phyloP scores from a whole-genome alignment of 2,113 vertebrate species.

The Campylomormyrus tamandua region DNA sequence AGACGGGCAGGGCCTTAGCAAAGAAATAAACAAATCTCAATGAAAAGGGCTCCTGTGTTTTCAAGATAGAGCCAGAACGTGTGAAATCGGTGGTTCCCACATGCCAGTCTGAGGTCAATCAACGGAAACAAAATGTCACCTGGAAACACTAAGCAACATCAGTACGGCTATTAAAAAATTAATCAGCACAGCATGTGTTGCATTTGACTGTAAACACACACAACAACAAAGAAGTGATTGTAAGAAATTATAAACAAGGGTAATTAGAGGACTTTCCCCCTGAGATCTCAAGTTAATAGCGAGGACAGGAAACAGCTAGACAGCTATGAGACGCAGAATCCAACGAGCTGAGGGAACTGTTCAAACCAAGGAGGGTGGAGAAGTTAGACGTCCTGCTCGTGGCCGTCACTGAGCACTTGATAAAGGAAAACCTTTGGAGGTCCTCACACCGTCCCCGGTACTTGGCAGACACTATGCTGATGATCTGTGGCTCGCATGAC shows the following conservation, averaged over 20 bases:
- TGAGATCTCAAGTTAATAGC: background rate
- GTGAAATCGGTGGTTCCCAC: background rate
- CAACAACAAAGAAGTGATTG: background rate
- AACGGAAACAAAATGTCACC: background rate
- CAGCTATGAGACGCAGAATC: background rate
- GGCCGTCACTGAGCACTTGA: background rate
- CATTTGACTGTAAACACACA: background rate
- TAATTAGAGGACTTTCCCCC: background rate
- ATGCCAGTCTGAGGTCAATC: slow-evolving; percentile 1
- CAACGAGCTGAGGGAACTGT: background rate
- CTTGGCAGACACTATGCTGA: background rate
- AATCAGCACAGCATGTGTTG: background rate
- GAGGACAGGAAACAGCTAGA: background rate
- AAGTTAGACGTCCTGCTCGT: background rate
- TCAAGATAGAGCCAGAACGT: slow-evolving; percentile 32
- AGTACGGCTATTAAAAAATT: background rate
- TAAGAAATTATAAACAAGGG: background rate
- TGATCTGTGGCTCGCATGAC: background rate
- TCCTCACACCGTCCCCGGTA: background rate
- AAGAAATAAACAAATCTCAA: slow-evolving; percentile 39
- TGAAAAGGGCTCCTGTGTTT: slow-evolving; percentile 47
- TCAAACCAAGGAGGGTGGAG: background rate
- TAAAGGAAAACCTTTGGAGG: background rate
- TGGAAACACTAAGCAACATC: background rate
- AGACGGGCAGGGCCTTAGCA: background rate